Evolutionary conservation across 2,888 invertebrate species (phyloP), one percentile per base, ranked within the genome.

Genomic region (Dryadula phaetusa): DNA sequence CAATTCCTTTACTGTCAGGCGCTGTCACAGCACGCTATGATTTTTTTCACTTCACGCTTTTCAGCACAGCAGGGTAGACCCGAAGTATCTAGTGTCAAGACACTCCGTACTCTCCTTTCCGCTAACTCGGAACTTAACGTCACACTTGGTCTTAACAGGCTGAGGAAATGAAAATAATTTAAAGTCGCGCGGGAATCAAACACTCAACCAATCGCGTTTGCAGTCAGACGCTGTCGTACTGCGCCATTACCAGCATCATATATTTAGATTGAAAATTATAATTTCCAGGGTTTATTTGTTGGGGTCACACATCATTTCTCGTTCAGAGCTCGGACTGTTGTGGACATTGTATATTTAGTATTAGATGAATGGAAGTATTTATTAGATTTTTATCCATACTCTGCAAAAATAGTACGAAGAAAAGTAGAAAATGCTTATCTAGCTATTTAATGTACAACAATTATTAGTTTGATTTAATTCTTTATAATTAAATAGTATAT

Each of bases 221-320:
- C n/a, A n/a, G n/a, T n/a, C n/a, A n/a, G n/a, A n/a, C n/a, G n/a
- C n/a, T n/a, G n/a, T n/a, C n/a, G n/a, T n/a, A n/a, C n/a, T n/a
- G n/a, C n/a, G n/a, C n/a, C 16, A 42, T 42, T 16, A 16, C 6
- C 16, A 52, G n/a, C n/a, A n/a, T 12, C 1, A n/a, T 3, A 16
- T 34, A 54, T 37, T 16, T 18, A n/a, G 6, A 22, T 12, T 47
- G 3, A 8, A 49, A 49, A 8, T 62, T 67, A 37, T n/a, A 37
- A n/a, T 34, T 84, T 84, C 25, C 87, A 94, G 90, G 94, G 94
- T 6, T 76, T 94, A 6, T 93, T 90, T 70, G 88, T 92, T 3
- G 93, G 93, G 20, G 84, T 93, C 1, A 83, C 89, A 0, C 94
- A 94, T 77, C 91, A 93, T 71, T 94, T 94, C 74, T 93, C 93